Evolutionary conservation across 2,888 invertebrate species (phyloP).

Genomic region (Cynaeus angustus): DNA sequence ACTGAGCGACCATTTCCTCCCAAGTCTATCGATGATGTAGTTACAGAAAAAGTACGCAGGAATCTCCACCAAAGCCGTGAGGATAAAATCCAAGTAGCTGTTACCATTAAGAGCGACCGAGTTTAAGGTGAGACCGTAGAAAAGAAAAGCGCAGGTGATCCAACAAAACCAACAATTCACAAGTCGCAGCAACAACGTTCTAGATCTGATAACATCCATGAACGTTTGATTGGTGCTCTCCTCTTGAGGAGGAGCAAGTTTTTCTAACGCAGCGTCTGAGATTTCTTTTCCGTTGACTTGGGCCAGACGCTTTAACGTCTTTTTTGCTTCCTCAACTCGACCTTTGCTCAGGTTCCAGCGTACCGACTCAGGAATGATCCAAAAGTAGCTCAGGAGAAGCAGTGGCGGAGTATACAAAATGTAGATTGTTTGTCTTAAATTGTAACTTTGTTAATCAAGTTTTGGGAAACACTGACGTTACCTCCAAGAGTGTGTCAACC

Average conservation of each 20-base stretch:
- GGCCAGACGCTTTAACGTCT: conserved; percentile 77
- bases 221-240: conserved; percentile 55
- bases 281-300: conserved; percentile 74
- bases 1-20: conserved; percentile 78
- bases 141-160: conserved; percentile 86
- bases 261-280: conserved; percentile 64
- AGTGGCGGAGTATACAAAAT: conserved; percentile 80
- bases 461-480: conserved; percentile 53
- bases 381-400: conserved; percentile 79
- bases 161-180: conserved; percentile 84
- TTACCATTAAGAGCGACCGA: conserved; percentile 84
- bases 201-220: conserved; percentile 73
- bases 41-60: conserved; percentile 81
- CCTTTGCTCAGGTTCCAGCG: conserved; percentile 84
- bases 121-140: conserved; percentile 87
- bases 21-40: conserved; percentile 77
- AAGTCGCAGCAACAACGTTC: conserved; percentile 74
- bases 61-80: conserved; percentile 80
- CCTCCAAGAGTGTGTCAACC: conserved; percentile 81
- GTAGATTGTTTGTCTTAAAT: conserved; percentile 50
- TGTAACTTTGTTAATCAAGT: conserved; percentile 3
- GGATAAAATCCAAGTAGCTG: conserved; percentile 84
- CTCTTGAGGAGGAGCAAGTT: conserved; percentile 55
- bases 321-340: conserved; percentile 74
- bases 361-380: conserved; percentile 82